Evolutionary conservation across 2,797 vertebrate genomes (phyloP).

Genomic region (Propithecus deckenii): DNA sequence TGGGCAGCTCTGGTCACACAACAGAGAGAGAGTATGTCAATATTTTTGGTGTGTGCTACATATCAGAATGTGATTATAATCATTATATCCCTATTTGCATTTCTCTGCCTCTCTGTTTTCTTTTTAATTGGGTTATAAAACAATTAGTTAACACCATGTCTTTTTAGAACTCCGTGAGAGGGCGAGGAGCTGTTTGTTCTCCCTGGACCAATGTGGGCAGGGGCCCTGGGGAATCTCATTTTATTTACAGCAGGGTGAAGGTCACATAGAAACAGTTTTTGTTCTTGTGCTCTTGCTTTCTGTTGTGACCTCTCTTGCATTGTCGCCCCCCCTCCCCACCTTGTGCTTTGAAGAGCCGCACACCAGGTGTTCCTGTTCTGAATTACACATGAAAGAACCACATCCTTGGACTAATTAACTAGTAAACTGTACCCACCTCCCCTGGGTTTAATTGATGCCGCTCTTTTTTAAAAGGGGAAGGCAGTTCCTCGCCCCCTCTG

Average conservation of each 20-base stretch:
- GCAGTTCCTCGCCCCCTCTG: conserved; percentile 77
- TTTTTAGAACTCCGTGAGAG: conserved; percentile 80
- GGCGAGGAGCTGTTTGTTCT: conserved; percentile 84
- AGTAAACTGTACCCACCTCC: conserved; percentile 87
- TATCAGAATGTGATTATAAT: conserved; percentile 82
- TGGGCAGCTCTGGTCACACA: background rate
- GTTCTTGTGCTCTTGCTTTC: conserved; percentile 83
- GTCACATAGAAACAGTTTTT: conserved; percentile 86
- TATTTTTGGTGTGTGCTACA: conserved; percentile 64
- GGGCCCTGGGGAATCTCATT: conserved; percentile 76
- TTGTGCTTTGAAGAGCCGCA: conserved; percentile 87
- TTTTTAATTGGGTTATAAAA: conserved; percentile 89
- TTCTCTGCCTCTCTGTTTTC: conserved; percentile 82
- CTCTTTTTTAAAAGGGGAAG: conserved; percentile 83
- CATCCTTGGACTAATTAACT: conserved; percentile 90
- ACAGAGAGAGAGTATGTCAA: conserved; percentile 31
- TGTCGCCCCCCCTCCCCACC: conserved; percentile 82
- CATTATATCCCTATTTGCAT: conserved; percentile 82
- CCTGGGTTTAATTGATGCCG: conserved; percentile 87
- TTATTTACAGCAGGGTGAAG: conserved; percentile 87
- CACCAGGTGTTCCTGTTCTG: conserved; percentile 91
- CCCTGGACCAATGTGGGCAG: conserved; percentile 70
- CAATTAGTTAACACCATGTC: conserved; percentile 85
- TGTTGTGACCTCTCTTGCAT: conserved; percentile 86
- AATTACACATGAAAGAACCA: conserved; percentile 91